A percentile compares a stretch with the other conserved stretches of the same genome.
Evolutionary conservation across 2,113 vertebrate species (phyloP).

Genomic region (Alethe castanea): DNA sequence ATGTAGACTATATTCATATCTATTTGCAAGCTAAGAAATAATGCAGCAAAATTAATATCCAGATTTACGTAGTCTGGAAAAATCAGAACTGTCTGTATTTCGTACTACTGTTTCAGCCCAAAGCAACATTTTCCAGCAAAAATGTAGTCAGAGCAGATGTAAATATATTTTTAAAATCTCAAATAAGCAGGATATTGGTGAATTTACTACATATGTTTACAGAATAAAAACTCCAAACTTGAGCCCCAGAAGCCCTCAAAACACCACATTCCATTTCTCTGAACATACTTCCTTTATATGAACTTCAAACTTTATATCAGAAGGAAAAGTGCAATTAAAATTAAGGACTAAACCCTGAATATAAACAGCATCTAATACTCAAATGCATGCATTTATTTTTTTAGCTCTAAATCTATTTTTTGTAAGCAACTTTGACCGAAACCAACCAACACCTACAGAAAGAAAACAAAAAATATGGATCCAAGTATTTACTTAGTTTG

Average conservation of each 20-base stretch:
- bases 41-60: neutral
- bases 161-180: fast-evolving
- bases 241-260: fast-evolving
- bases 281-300: neutral
- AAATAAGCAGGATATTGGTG: neutral
- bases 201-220: neutral
- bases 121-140: neutral
- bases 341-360: neutral
- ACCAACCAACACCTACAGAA: neutral
- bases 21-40: neutral
- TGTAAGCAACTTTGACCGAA: neutral
- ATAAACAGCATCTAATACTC: neutral
- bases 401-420: neutral
- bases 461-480: neutral
- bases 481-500: neutral
- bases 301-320: neutral
- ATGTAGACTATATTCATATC: neutral
- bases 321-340: neutral
- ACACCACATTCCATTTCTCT: neutral
- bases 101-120: neutral
- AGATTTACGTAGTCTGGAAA: neutral
- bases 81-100: neutral
- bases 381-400: neutral
- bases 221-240: neutral
- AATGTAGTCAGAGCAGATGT: neutral